These are phyloP conservation scores for Scatophagus argus DNA, from an alignment of 2,113 vertebrate species.

Conservation along the genomic window DNA sequence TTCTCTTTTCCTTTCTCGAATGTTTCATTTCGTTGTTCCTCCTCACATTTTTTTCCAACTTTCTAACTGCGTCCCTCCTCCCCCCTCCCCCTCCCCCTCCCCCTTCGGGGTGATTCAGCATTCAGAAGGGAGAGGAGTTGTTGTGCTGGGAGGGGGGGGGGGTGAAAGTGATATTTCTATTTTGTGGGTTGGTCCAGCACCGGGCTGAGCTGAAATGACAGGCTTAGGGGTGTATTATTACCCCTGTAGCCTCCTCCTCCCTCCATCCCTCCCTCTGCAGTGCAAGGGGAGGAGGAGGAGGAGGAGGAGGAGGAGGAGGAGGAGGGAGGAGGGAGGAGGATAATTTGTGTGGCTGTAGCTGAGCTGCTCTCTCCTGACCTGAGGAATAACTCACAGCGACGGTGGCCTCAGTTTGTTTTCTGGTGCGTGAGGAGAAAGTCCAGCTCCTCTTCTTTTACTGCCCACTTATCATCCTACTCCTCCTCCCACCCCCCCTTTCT, in stretches of 20 bases:
- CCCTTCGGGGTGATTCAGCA: slow-evolving; percentile 50
- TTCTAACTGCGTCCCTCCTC: not conserved
- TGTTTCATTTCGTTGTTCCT: not conserved
- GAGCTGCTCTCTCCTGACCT: slow-evolving; percentile 65
- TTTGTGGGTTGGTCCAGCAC: slow-evolving; percentile 47
- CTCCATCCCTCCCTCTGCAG: slow-evolving; percentile 28
- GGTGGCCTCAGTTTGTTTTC: slow-evolving; percentile 55
- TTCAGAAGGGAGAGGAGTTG: slow-evolving; percentile 30
- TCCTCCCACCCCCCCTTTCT: not conserved
- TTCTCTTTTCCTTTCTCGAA: not conserved
- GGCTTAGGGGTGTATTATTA: slow-evolving; percentile 63
- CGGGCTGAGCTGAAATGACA: slow-evolving; percentile 54
- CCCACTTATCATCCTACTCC: not conserved
- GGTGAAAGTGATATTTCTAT: slow-evolving; percentile 65
- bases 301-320: slow-evolving; percentile 13
- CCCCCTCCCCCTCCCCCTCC: not conserved
- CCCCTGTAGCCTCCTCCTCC: slow-evolving; percentile 34
- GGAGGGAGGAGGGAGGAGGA: slow-evolving; percentile 1
- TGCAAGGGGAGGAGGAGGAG: not conserved
- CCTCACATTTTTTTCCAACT: slow-evolving; percentile 8
- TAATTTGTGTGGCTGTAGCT: slow-evolving; percentile 64
- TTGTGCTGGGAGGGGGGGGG: slow-evolving; percentile 7
- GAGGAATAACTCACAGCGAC: slow-evolving; percentile 62
- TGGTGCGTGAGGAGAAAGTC: slow-evolving; percentile 56
- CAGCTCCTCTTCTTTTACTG: slow-evolving; percentile 23